Evolutionary conservation across 2,888 invertebrate species (phyloP).

Genomic region (Hyposoter didymator): DNA sequence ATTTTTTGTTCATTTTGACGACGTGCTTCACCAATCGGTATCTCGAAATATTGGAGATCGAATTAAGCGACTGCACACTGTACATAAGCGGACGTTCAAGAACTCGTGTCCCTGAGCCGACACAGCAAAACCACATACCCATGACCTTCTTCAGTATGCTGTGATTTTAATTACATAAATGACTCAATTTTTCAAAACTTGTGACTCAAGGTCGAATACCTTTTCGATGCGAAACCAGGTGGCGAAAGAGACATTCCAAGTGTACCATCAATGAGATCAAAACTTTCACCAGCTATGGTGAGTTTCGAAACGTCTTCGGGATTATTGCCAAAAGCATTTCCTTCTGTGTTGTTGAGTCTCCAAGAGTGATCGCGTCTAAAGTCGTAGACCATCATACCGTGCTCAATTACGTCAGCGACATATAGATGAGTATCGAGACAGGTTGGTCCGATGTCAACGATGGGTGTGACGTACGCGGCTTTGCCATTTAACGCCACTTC

Average conservation of each 20-base stretch:
- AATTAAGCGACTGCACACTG: not conserved
- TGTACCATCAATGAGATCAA: slow-evolving; percentile 81
- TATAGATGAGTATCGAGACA: slow-evolving; percentile 81
- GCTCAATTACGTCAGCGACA: slow-evolving; percentile 80
- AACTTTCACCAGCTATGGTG: slow-evolving; percentile 81
- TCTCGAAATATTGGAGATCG: not conserved
- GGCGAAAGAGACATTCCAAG: slow-evolving; percentile 83
- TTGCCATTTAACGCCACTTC: slow-evolving; percentile 77
- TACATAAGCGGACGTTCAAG: not conserved
- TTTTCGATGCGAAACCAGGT: slow-evolving; percentile 76
- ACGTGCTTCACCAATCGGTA: too few species aligned
- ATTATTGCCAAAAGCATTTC: slow-evolving; percentile 82
- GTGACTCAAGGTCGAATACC: slow-evolving; percentile 71
- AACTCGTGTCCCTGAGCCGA: not conserved
- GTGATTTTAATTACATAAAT: not conserved
- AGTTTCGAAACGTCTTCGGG: slow-evolving; percentile 78
- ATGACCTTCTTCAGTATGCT: not conserved
- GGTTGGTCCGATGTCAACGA: slow-evolving; percentile 80
- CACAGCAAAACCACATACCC: not conserved
- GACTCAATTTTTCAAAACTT: not conserved
- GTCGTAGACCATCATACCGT: slow-evolving; percentile 81
- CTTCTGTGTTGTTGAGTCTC: slow-evolving; percentile 81
- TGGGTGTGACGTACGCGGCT: slow-evolving; percentile 80
- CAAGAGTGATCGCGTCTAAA: slow-evolving; percentile 78
- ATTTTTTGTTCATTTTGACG: too few species aligned